A percentile compares a stretch with the other conserved stretches of the same genome.
phyloP scores from a whole-genome alignment of 2,797 vertebrate species.

The Clarias platycephalus region DNA sequence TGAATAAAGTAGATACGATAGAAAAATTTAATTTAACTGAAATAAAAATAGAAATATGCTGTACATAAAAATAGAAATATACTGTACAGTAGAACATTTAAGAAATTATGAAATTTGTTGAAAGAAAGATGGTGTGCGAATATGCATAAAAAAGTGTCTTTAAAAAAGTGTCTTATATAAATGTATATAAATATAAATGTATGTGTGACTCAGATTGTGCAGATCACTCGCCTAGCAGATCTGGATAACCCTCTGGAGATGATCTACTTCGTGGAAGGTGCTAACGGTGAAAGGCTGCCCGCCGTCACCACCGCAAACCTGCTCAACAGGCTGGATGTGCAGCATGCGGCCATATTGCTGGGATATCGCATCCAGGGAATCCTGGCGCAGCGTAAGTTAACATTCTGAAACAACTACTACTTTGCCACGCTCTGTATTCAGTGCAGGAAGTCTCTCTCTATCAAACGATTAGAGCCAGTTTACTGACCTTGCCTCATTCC shows the following conservation, averaged over 20 bases:
- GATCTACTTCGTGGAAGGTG: constrained; percentile 93
- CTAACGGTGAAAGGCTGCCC: constrained; percentile 82
- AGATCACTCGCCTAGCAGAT: constrained; percentile 78
- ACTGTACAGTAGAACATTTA: no score
- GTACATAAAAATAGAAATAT: no score
- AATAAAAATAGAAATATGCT: no score
- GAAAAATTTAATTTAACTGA: no score
- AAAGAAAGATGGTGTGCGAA: no score
- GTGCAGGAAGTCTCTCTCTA: not conserved
- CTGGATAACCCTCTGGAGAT: constrained; percentile 86
- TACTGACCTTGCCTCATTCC: constrained; percentile 2
- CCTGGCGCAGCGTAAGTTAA: constrained; percentile 90
- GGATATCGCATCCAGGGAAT: constrained; percentile 93
- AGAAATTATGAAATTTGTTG: no score
- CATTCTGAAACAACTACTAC: not conserved
- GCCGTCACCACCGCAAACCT: constrained; percentile 81
- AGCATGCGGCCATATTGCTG: constrained; percentile 91
- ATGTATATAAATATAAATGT: not conserved
- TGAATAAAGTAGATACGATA: no score
- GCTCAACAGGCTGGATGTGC: constrained; percentile 90
- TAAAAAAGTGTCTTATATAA: no score
- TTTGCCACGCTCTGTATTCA: not conserved
- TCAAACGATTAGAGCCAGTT: constrained; percentile 8
- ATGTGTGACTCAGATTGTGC: constrained; percentile 80
- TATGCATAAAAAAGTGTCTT: no score